These are phyloP conservation scores for Hermatobates lingyangjiaoensis DNA, from an alignment of 1,140 invertebrate genomes.

Conservation along the genomic window DNA sequence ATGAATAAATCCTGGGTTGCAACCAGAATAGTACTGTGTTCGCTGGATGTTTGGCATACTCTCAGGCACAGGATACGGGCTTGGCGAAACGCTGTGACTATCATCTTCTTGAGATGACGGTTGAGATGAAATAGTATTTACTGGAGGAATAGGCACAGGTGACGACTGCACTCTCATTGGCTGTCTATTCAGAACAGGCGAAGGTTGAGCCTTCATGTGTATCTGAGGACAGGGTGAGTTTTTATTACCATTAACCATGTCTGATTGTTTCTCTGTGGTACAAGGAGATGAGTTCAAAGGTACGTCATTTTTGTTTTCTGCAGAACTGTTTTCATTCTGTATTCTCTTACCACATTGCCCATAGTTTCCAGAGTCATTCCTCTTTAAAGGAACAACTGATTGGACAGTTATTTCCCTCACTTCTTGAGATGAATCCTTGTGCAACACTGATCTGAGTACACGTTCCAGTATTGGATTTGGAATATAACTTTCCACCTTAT, in stretches of 20 bases:
- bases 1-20: no score
- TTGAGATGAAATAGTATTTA: neutral
- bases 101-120: neutral
- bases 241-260: conserved; percentile 1
- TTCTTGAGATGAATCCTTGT: conserved; percentile 28
- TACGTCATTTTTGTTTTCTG: neutral
- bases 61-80: no score
- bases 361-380: conserved; percentile 18
- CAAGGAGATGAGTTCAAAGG: neutral
- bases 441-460: conserved; percentile 59
- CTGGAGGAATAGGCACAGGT: neutral
- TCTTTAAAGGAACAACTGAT: conserved; percentile 20
- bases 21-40: no score
- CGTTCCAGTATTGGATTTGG: conserved; percentile 77
- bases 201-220: conserved; percentile 4
- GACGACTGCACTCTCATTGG: conserved; percentile 1
- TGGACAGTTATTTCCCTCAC: conserved; percentile 17
- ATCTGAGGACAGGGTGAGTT: neutral
- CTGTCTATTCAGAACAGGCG: conserved; percentile 8
- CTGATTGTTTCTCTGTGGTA: neutral
- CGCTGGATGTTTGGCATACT: no score
- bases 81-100: no score
- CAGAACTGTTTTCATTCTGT: neutral
- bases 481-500: conserved; percentile 74
- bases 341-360: conserved; percentile 10